These are phyloP conservation scores for Spodoptera exigua DNA, from an alignment of 2,888 invertebrate genomes.

Conservation along the genomic window DNA sequence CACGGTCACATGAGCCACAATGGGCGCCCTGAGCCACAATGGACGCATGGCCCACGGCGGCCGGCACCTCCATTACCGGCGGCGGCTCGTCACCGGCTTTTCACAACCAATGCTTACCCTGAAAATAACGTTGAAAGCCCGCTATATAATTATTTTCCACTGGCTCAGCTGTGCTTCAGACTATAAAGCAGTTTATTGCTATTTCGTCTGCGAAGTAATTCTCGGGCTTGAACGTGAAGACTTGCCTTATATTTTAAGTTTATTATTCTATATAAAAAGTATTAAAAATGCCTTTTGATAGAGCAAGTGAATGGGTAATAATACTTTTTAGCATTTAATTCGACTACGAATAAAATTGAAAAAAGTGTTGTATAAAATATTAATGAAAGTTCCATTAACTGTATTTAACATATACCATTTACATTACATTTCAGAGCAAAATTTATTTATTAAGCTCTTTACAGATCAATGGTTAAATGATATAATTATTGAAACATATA, in stretches of 20 bases:
- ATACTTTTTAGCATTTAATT: no score
- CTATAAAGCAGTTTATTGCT: slow-evolving; percentile 63
- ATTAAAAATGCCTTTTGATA: slow-evolving; percentile 9
- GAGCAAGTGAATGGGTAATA: no score
- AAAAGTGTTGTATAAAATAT: no score
- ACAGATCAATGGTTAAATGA: no score
- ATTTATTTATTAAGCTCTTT: no score
- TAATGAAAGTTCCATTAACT: no score
- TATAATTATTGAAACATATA: neutral
- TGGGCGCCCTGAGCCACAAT: slow-evolving; percentile 27
- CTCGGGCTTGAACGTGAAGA: slow-evolving; percentile 32
- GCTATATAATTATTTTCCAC: slow-evolving; percentile 54
- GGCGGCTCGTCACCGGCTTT: slow-evolving; percentile 43
- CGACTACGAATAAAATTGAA: no score
- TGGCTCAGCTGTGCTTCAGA: slow-evolving; percentile 54
- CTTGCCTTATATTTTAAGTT: slow-evolving; percentile 35
- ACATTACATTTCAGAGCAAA: no score
- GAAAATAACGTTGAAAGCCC: slow-evolving; percentile 51
- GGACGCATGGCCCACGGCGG: slow-evolving; percentile 40
- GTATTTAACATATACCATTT: no score
- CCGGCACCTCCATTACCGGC: slow-evolving; percentile 50
- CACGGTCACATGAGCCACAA: slow-evolving; percentile 44
- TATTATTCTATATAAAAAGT: slow-evolving; percentile 13
- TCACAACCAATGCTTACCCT: slow-evolving; percentile 49
- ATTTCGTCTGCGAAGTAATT: slow-evolving; percentile 52